Percentiles rank a stretch among this genome's conserved stretches.
Evolutionary conservation across 2,113 vertebrate genomes (phyloP).

Genomic region (Hystrix cristata): DNA sequence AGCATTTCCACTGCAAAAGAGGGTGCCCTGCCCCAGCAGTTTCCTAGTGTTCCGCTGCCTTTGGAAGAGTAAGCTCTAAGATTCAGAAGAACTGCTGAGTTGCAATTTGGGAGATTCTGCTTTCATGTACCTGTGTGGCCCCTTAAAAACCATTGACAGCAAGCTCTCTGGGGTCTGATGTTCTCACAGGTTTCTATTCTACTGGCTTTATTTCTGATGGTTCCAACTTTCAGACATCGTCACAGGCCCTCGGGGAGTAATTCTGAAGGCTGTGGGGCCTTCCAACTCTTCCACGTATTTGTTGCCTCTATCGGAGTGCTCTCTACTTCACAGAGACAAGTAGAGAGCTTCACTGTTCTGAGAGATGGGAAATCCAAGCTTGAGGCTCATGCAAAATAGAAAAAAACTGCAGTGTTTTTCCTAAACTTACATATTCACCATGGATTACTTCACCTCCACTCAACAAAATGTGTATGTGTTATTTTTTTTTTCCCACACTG

Average conservation of each 20-base stretch:
- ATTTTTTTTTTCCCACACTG: not conserved
- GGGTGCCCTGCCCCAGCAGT: not conserved
- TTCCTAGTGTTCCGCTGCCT: not conserved
- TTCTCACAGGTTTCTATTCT: slow-evolving; percentile 15
- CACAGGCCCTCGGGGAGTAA: not conserved
- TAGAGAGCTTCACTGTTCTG: not conserved
- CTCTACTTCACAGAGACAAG: not conserved
- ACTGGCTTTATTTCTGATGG: not conserved
- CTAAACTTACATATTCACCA: not conserved
- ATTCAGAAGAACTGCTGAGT: not conserved
- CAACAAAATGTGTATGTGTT: not conserved
- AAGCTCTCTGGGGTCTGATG: not conserved
- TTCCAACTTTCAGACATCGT: not conserved
- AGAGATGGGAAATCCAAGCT: not conserved
- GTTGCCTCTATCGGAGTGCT: not conserved
- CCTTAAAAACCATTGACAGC: not conserved
- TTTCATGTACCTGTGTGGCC: not conserved
- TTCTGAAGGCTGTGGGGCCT: not conserved
- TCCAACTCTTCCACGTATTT: not conserved
- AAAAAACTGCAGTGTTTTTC: not conserved
- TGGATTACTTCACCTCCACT: not conserved
- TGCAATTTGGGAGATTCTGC: not conserved
- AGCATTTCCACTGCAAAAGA: not conserved
- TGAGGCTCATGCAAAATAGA: not conserved
- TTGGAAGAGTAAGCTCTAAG: slow-evolving; percentile 14